Percentiles rank a stretch among this genome's conserved stretches.
Conservation (phyloP, 2,113 vertebrate genomes). For the Paratilapia polleni region DNA sequence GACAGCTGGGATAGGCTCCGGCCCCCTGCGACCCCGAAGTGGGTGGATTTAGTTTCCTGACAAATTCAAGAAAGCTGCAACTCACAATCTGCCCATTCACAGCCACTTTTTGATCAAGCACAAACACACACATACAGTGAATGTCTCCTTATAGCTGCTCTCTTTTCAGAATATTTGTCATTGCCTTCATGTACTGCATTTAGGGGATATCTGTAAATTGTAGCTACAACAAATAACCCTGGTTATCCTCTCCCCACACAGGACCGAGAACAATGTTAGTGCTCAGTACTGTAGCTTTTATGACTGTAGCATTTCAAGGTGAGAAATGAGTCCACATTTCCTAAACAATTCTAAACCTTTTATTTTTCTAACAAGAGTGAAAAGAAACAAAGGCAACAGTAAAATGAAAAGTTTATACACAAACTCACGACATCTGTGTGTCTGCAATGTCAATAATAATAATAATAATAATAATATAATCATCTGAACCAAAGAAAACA, state of each 20-base stretch:
- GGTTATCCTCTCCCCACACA: background rate
- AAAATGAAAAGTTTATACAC: slow-evolving; percentile 85
- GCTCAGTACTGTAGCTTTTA: background rate
- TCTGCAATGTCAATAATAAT: slow-evolving; percentile 83
- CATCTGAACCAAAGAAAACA: slow-evolving; percentile 75
- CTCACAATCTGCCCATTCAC: background rate
- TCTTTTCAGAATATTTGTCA: background rate
- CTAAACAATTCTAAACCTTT: slow-evolving; percentile 87
- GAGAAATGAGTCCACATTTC: slow-evolving; percentile 52
- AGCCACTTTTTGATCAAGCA: background rate
- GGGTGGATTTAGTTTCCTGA: too few relatives aligned
- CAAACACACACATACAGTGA: background rate
- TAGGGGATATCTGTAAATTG: background rate
- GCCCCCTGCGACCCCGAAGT: too few relatives aligned
- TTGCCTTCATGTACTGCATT: background rate
- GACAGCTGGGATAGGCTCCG: too few relatives aligned
- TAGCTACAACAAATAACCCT: background rate
- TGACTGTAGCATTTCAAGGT: background rate
- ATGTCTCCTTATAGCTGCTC: background rate
- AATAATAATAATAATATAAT: slow-evolving; percentile 77
- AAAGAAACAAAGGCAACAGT: slow-evolving; percentile 85
- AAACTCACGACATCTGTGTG: slow-evolving; percentile 81
- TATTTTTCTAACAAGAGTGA: slow-evolving; percentile 86
- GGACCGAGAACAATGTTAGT: background rate
- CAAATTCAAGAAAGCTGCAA: too few relatives aligned